Percentiles rank a stretch among this genome's conserved stretches.
These are phyloP conservation scores for Clivina fossor DNA, from an alignment of 2,888 invertebrate species.

Conservation along the genomic window DNA sequence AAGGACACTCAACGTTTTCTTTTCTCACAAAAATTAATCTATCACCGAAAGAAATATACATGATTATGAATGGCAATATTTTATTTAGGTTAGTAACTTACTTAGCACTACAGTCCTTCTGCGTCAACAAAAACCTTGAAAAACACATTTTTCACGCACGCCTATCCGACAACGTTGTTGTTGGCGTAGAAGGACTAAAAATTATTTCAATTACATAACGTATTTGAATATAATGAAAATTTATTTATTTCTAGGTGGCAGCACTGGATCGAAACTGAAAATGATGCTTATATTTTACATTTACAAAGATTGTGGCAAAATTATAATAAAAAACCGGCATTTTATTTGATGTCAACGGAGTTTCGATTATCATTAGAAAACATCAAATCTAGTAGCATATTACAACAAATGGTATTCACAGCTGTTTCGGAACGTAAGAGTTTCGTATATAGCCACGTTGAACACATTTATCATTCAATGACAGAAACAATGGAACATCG, in stretches of 20 bases:
- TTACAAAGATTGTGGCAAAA: conserved; percentile 54
- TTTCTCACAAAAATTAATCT: conserved; percentile 74
- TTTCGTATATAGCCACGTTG: conserved; percentile 69
- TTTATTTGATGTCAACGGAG: conserved; percentile 33
- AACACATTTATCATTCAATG: conserved; percentile 71
- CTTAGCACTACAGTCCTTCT: no score
- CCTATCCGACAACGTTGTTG: no score
- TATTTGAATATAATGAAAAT: no score
- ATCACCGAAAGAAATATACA: conserved; percentile 73
- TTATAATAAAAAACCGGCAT: conserved; percentile 27
- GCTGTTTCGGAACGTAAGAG: conserved; percentile 53
- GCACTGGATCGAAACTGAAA: conserved; percentile 54
- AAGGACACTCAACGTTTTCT: conserved; percentile 62
- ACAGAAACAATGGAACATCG: conserved; percentile 87
- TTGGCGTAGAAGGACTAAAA: no score
- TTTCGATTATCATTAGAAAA: conserved; percentile 45
- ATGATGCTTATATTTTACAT: conserved; percentile 52
- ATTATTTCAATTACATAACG: no score
- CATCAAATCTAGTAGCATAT: conserved; percentile 45
- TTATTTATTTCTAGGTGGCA: conserved; percentile 56
- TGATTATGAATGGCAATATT: conserved; percentile 71
- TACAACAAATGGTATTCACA: conserved; percentile 55
- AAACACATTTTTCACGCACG: no score
- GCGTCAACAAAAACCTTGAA: no score
- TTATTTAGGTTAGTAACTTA: conserved; percentile 74